These are phyloP conservation scores for Taenioides sp. DNA, from an alignment of 2,797 vertebrate genomes.

Conservation along the genomic window DNA sequence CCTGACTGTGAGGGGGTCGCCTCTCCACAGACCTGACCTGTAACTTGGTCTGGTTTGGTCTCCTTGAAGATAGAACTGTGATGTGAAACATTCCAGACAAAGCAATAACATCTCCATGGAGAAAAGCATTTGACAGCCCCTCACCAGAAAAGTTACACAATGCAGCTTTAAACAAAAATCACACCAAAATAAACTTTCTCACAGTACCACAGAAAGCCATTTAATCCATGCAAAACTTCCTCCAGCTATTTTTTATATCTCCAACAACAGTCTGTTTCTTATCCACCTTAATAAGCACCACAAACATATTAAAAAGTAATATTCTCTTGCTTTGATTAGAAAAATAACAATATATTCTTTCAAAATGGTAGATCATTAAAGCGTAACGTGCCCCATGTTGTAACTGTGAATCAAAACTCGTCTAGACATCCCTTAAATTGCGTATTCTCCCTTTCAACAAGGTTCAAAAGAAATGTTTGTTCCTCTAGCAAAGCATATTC, in stretches of 20 bases:
- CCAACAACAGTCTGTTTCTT: constrained; percentile 15
- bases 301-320: constrained; percentile 25
- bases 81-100: too few relatives aligned
- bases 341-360: constrained; percentile 23
- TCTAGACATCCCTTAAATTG: constrained; percentile 26
- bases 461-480: constrained; percentile 31
- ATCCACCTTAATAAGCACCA: constrained; percentile 20
- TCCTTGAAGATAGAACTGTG: too few relatives aligned
- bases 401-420: constrained; percentile 29
- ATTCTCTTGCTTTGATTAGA: constrained; percentile 15
- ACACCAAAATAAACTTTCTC: background rate
- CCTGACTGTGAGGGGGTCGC: too few relatives aligned
- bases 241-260: constrained; percentile 19
- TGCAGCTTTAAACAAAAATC: background rate
- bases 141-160: too few relatives aligned
- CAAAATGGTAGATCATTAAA: constrained; percentile 38
- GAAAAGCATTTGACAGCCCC: too few relatives aligned
- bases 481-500: constrained; percentile 33
- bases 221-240: constrained; percentile 36
- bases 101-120: too few relatives aligned
- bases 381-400: constrained; percentile 25
- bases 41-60: too few relatives aligned
- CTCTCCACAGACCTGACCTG: too few relatives aligned
- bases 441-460: constrained; percentile 38
- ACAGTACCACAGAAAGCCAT: background rate